Percentiles rank a stretch among this genome's conserved stretches.
Conservation (phyloP, 2,888 invertebrate species). For the Rhopalosiphum nymphaeae region DNA sequence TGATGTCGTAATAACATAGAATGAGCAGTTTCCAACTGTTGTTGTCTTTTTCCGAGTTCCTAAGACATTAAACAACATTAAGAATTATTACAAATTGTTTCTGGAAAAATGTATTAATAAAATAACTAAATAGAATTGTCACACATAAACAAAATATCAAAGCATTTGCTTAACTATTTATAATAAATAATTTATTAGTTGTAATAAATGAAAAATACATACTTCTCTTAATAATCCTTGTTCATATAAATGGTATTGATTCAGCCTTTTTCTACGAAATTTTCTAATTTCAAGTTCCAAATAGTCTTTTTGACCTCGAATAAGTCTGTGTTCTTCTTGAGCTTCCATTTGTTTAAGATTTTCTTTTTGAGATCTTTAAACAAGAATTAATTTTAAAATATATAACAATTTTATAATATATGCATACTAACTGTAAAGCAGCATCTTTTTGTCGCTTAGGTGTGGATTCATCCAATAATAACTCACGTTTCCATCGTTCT, state of each 20-base stretch:
- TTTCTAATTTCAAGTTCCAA: constrained; percentile 93
- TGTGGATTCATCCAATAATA: constrained; percentile 91
- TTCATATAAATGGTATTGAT: constrained; percentile 88
- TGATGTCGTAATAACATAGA: constrained; percentile 94
- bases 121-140: neutral
- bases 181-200: neutral
- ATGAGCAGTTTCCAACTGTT: constrained; percentile 95
- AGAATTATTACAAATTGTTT: neutral
- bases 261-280: constrained; percentile 90
- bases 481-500: constrained; percentile 94
- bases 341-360: constrained; percentile 91
- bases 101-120: neutral
- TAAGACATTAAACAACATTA: constrained; percentile 70
- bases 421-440: constrained; percentile 80
- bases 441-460: constrained; percentile 92
- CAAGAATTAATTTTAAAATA: constrained; percentile 17
- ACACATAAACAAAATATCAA: neutral
- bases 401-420: neutral
- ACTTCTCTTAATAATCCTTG: constrained; percentile 92
- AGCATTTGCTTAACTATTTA: neutral
- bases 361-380: constrained; percentile 85
- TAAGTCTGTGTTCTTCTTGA: constrained; percentile 88
- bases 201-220: constrained; percentile 67
- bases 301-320: constrained; percentile 90
- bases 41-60: constrained; percentile 95